These are phyloP conservation scores for Salmo trutta DNA, from an alignment of 2,797 vertebrate genomes.

Conservation along the genomic window DNA sequence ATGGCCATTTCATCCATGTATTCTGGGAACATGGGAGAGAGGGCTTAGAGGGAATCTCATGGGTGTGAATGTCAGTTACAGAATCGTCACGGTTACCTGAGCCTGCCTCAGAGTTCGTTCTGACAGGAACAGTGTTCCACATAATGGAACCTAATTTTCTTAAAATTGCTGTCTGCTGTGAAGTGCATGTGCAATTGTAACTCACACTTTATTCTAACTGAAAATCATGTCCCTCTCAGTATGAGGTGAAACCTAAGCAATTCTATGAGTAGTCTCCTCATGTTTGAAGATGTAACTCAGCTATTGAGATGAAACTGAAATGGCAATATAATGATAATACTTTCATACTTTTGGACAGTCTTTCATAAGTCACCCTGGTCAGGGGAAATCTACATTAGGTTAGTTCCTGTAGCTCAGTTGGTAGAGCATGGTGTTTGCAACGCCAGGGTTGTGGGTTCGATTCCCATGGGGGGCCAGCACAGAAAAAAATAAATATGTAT, in stretches of 20 bases:
- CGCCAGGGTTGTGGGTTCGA: too few species aligned
- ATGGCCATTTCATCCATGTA: not conserved
- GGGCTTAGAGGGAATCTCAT: not conserved
- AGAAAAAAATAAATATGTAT: too few species aligned
- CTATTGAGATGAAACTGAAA: conserved; percentile 6
- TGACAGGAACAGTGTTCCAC: not conserved
- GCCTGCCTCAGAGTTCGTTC: conserved; percentile 8
- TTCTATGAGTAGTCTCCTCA: not conserved
- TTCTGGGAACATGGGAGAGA: not conserved
- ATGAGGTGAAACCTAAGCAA: not conserved
- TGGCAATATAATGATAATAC: not conserved
- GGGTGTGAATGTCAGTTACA: not conserved
- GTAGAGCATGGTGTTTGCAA: too few species aligned
- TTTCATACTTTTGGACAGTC: not conserved
- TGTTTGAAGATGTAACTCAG: not conserved
- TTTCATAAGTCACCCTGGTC: not conserved
- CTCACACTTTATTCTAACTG: not conserved
- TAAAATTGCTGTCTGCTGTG: not conserved
- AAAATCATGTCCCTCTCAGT: conserved; percentile 6
- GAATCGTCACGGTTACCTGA: not conserved
- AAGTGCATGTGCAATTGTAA: conserved; percentile 3
- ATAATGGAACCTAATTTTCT: not conserved
- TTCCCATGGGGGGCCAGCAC: too few species aligned
- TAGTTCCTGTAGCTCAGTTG: too few species aligned
- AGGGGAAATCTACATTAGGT: not conserved